A percentile compares a stretch with the other conserved stretches of the same genome.
Conservation (phyloP, 2,888 invertebrate genomes). For the Lycia hirtaria region DNA sequence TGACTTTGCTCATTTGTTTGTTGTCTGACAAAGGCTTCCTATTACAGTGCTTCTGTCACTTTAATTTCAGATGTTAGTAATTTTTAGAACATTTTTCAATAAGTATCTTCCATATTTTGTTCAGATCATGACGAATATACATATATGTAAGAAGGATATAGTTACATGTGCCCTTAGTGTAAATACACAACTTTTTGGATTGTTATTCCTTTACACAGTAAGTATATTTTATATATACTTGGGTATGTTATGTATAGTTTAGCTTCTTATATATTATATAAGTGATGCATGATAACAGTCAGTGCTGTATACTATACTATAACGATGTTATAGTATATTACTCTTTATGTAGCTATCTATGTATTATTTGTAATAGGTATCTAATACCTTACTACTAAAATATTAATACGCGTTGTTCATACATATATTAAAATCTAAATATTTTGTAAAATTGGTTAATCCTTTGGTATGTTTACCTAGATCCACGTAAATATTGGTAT, state of each 20-base stretch:
- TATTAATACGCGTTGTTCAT: constrained; percentile 11
- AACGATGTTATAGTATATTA: too few relatives aligned
- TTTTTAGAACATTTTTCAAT: constrained; percentile 16
- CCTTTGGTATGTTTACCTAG: constrained; percentile 9
- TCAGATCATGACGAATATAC: too few relatives aligned
- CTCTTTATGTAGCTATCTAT: too few relatives aligned
- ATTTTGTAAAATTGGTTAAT: constrained; percentile 2
- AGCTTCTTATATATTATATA: too few relatives aligned
- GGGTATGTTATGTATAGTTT: too few relatives aligned
- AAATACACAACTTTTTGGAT: too few relatives aligned
- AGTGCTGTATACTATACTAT: too few relatives aligned
- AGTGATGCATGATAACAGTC: too few relatives aligned
- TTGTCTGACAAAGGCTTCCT: constrained; percentile 55
- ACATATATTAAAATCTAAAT: not conserved
- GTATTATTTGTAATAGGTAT: constrained; percentile 22
- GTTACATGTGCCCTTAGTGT: too few relatives aligned
- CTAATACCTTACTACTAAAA: constrained; percentile 25
- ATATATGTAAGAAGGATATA: too few relatives aligned
- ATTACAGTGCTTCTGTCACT: constrained; percentile 46
- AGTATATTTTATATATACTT: too few relatives aligned
- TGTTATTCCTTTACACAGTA: too few relatives aligned
- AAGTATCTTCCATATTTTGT: not conserved
- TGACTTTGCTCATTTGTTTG: constrained; percentile 47
- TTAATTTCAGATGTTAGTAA: constrained; percentile 47
- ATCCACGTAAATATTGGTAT: constrained; percentile 15